A percentile compares a stretch with the other conserved stretches of the same genome.
These are phyloP conservation scores for Chesias legatella DNA, from an alignment of 2,888 invertebrate species.

Conservation along the genomic window DNA sequence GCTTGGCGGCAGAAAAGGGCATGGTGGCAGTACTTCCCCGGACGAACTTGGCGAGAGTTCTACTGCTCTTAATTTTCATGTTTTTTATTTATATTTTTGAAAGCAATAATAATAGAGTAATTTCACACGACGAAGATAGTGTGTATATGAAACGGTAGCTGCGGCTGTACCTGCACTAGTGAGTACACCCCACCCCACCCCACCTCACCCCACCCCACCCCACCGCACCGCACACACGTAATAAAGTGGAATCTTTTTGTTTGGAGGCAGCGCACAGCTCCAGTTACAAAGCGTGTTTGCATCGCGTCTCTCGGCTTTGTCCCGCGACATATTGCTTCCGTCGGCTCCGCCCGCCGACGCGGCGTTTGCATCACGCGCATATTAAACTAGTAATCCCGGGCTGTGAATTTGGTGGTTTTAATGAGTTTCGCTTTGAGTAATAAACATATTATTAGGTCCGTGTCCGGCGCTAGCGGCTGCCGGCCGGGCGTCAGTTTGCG, in stretches of 20 bases:
- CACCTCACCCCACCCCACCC: too few species aligned
- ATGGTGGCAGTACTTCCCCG: too few species aligned
- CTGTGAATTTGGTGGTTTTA: conserved; percentile 37
- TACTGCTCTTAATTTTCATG: too few species aligned
- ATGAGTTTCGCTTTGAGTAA: conserved; percentile 48
- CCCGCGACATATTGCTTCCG: conserved; percentile 37
- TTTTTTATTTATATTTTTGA: too few species aligned
- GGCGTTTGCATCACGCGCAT: conserved; percentile 19
- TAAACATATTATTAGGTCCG: conserved; percentile 47
- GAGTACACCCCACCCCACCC: too few species aligned
- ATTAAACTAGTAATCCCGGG: conserved; percentile 31
- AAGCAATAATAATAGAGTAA: too few species aligned
- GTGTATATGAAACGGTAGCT: too few species aligned
- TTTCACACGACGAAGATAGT: too few species aligned
- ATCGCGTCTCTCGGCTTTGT: conserved; percentile 23
- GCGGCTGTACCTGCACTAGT: too few species aligned
- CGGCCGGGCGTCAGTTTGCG: background rate
- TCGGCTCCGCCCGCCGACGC: conserved; percentile 5
- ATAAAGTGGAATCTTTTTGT: conserved; percentile 11
- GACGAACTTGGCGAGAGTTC: too few species aligned
- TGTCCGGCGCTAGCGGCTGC: conserved; percentile 7
- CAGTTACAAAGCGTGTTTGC: conserved; percentile 18
- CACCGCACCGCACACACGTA: too few species aligned
- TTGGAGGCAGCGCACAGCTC: conserved; percentile 2
- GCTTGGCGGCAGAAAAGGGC: too few species aligned